Evolutionary conservation across 2,797 vertebrate genomes (phyloP).

Genomic region (Chaetodon trifasciatus): DNA sequence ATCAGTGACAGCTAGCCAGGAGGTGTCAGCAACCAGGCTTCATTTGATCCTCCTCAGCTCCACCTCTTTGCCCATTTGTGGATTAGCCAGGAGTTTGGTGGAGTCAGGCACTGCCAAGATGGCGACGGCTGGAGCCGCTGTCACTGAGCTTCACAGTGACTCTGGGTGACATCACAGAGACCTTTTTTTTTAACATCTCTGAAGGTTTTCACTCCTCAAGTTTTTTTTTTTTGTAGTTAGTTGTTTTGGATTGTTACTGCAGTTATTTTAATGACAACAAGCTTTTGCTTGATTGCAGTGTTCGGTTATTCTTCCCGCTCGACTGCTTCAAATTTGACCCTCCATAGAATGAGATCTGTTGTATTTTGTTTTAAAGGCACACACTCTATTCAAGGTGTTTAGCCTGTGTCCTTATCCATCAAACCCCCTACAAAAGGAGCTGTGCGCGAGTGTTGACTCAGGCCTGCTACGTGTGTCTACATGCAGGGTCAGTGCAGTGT

Average conservation of each 20-base stretch:
- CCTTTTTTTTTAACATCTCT: background rate
- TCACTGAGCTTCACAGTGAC: too few species aligned
- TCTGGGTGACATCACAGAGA: too few species aligned
- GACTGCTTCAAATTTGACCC: background rate
- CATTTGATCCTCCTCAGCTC: too few species aligned
- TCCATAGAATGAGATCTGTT: background rate
- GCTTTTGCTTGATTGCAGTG: background rate
- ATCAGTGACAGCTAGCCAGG: too few species aligned
- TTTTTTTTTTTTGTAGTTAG: background rate
- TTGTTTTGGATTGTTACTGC: background rate
- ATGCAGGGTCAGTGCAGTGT: slow-evolving; percentile 41
- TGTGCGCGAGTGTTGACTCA: slow-evolving; percentile 44
- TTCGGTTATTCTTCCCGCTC: background rate
- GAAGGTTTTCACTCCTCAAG: background rate
- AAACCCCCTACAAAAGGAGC: background rate
- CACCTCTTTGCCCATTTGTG: too few species aligned
- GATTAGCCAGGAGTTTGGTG: too few species aligned
- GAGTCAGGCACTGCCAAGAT: too few species aligned
- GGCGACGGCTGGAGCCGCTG: too few species aligned
- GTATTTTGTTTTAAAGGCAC: background rate
- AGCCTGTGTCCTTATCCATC: slow-evolving; percentile 2
- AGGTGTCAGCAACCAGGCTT: too few species aligned
- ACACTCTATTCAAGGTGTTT: background rate
- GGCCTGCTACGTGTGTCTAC: slow-evolving; percentile 49
- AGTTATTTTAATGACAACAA: background rate